Conservation (phyloP, 2,113 vertebrate genomes). For the Channa argus region DNA sequence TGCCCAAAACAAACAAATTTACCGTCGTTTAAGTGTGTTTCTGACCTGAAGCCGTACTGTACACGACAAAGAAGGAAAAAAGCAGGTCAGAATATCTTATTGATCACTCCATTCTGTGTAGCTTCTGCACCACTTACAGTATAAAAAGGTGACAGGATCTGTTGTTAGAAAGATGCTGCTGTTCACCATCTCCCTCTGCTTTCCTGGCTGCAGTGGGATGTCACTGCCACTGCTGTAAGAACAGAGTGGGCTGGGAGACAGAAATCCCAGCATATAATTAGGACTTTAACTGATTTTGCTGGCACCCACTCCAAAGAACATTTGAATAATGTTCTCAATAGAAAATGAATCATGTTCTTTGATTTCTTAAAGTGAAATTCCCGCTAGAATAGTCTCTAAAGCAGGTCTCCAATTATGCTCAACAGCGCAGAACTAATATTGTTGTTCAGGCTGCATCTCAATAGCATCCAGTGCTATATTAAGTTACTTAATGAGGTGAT, state of each 20-base stretch:
- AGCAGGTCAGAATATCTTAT: neutral
- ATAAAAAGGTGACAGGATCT: neutral
- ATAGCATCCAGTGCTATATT: no score
- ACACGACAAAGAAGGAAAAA: neutral
- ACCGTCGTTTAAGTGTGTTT: no score
- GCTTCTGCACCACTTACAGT: neutral
- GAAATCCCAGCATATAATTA: slow-evolving; percentile 63
- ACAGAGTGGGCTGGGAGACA: slow-evolving; percentile 65
- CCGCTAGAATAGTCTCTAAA: neutral
- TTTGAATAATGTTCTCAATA: slow-evolving; percentile 61
- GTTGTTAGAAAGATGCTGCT: slow-evolving; percentile 8
- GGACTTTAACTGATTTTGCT: slow-evolving; percentile 59
- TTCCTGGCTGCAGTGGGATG: slow-evolving; percentile 14
- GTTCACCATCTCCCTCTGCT: slow-evolving; percentile 15
- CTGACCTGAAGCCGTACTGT: neutral
- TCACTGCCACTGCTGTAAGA: slow-evolving; percentile 50
- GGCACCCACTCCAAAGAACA: slow-evolving; percentile 58
- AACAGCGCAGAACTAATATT: no score
- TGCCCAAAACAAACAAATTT: no score
- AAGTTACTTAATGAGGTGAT: no score
- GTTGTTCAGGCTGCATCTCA: no score
- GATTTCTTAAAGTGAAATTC: slow-evolving; percentile 45
- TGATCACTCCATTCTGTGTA: no score
- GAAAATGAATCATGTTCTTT: slow-evolving; percentile 63
- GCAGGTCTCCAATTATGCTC: no score